phyloP scores from a whole-genome alignment of 2,113 vertebrate genomes.

The Chloropsis hardwickii region DNA sequence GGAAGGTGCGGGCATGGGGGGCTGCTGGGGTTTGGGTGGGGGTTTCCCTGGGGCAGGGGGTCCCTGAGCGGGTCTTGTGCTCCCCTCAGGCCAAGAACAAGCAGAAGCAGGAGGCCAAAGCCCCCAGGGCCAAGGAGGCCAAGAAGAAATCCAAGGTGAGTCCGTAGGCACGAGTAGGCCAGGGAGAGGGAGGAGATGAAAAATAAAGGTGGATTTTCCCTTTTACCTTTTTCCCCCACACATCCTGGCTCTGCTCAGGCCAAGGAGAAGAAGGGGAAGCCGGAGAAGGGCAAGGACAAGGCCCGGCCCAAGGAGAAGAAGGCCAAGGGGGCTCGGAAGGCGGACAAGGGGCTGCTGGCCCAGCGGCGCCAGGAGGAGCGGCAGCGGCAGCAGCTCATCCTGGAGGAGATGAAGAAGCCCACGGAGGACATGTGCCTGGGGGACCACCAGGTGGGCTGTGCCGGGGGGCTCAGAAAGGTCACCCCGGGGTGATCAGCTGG shows the following conservation, averaged over 20 bases:
- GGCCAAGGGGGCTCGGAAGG: conserved; percentile 75
- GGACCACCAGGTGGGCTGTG: conserved; percentile 84
- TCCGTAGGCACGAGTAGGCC: rapidly evolving
- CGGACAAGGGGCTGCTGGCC: conserved; percentile 77
- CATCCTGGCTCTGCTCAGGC: background rate
- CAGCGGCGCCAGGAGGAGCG: conserved; percentile 88
- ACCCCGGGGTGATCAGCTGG: rapidly evolving
- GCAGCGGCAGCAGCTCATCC: conserved; percentile 87
- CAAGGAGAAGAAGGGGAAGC: conserved; percentile 79
- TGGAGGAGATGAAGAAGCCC: conserved; percentile 95
- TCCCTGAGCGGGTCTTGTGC: background rate
- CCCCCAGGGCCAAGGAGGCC: conserved; percentile 77
- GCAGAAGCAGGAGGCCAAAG: conserved; percentile 85
- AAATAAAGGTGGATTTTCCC: background rate
- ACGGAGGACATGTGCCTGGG: conserved; percentile 94
- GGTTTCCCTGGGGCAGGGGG: background rate
- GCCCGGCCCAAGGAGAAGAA: conserved; percentile 78
- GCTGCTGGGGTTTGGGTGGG: rapidly evolving
- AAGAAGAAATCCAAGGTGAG: conserved; percentile 86
- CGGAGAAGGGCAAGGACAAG: conserved; percentile 61
- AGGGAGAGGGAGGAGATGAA: background rate
- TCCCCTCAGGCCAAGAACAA: conserved; percentile 85
- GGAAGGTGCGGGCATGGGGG: conserved; percentile 73
- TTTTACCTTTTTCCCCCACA: rapidly evolving
- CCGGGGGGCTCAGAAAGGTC: rapidly evolving